Base-by-base conservation (phyloP, 2,797 vertebrate species). In the Rousettus madagascariensis region DNA sequence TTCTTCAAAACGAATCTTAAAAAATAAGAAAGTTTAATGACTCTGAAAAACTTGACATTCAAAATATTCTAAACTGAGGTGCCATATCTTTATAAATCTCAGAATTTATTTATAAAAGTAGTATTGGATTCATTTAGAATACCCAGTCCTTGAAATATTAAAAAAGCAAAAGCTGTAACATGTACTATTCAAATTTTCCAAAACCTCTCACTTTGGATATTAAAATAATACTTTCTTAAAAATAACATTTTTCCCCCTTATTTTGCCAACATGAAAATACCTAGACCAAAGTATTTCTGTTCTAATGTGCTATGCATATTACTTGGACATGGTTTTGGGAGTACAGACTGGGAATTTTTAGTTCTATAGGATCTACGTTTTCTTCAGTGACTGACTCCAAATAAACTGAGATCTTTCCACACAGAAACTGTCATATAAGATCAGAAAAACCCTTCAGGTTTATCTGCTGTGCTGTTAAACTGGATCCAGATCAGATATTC, bases 401-500 rank as follows among this genome's bases (percentile, higher is more conserved):
- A 61, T 83, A 96, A 85, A 65, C 41, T 78, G 46, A 61, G 72
- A 24, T 86, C 85, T 78, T 95, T 91, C 63, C 89, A 87, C 74
- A 94, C 71, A 80, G 53, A 88, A 43, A 75, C 46, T 78, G 82
- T 95, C 33, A 49, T 78, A 9, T 86, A 75, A 90, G 86, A 87
- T 43, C 80, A 84, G 88, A 97, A 95, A 90, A 87, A 59, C 63
- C 51, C 93, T 97, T 97, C 97, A 97, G 95, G 97, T 97, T 97
- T 97, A 96, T 97, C 38, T 97, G 71, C 96, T 95, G 43, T 79
- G 74, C 77, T 96, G 33, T 92, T 95, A 75, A 20, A 84, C 19
- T 89, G 78, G 79, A 59, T 94, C 88, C 82, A 95, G 38, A 36
- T 33, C 6, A 95, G 55, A 66, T 72, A 26, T 71, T 72, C 71